Evolutionary conservation across 1,140 invertebrate species (phyloP), one percentile per base, ranked within the genome.

Genomic region (Drosophila insularis): DNA sequence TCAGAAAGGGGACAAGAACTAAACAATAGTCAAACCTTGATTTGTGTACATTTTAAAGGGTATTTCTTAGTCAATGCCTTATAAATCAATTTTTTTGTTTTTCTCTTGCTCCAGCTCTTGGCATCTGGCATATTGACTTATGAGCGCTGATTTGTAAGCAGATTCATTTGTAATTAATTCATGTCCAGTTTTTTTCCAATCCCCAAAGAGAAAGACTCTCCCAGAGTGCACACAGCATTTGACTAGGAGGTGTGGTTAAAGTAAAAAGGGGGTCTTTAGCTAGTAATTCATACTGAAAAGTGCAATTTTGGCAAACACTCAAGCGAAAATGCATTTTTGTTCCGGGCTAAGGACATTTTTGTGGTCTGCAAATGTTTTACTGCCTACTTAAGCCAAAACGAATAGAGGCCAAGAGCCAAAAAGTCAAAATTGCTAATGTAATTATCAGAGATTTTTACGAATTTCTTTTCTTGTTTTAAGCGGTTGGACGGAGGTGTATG

Each of bases 91-190:
- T 50, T 8, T 46, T 8, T 21, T 8, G 8, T 11, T 10, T 1
- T 11, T 21, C 19, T 50, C 21, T 27, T 27, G 27, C 27, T 27
- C 27, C 5, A 27, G 43, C 17, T 50, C 10, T 21, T 85, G 81
- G 81, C 81, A 89, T 87, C 87, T 89, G 82, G 76, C 84, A 87
- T 87, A 89, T 87, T 87, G 82, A 87, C 82, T 87, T 87, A 87
- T 87, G 82, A 87, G 72, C 82, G 62, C 73, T 87, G 82, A 87
- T 87, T 87, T 87, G 82, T 87, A 87, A 87, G 84, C 84, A 82
- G 82, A 86, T 86, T 87, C 67, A 55, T 71, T 70, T 79, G 82
- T 89, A 87, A 87, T 87, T 87, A 87, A 87, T 87, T 87, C 76
- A 87, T 80, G 84, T 87, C 80, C 79, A 55, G 46, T 63, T 81